Base-by-base conservation (phyloP, 2,113 vertebrate species). In the Bos javanicus region DNA sequence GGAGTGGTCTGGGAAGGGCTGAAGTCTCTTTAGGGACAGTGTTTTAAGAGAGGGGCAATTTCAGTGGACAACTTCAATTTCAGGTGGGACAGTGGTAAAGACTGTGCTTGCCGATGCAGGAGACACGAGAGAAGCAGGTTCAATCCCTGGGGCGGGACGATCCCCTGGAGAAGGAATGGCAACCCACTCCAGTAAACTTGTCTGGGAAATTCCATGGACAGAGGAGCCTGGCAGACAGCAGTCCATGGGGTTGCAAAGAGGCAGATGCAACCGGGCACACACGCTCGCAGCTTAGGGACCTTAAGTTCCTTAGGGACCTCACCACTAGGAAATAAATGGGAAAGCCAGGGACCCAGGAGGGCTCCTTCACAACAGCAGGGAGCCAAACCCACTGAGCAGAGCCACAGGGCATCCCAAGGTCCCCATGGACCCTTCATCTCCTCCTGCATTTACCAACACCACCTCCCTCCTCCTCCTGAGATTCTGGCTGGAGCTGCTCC, bases 321-420 rank as follows among this genome's bases (percentile, higher is more conserved):
- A 16, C 17, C 36, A 64, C 0, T 1, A 84, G 43, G 16, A 59
- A 25, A 59, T 25, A 81, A 39, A 50, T 59, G 8, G n/a, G 7
- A n/a, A 25, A 57, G 28, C 46, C 46, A 30, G 28, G 28, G 15
- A 30, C 46, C 6, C 30, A 30, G 57, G 36, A 62, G 16, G n/a
- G 25, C 64, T 50, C 43, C 39, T 71, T 3, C 36, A 33, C 57
- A 56, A 21, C 1, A 50, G 19, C 0, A 0, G 30, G 71, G 28
- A 84, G 36, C 36, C 0, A 36, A 78, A 15, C 2, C n/a, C 0
- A 0, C 48, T 21, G 33, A 71, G 36, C 52, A 0, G 57, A 78
- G 19, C 1, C 5, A 1, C 16, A 8, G 14, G 11, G 23, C 30
- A 13, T 57, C 48, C 23, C 71, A 54, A 10, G 33, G 5, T n/a